Percentiles rank a stretch among this genome's conserved stretches.
phyloP scores from a whole-genome alignment of 2,888 invertebrate genomes.

The Trypoxylon attenuatum region DNA sequence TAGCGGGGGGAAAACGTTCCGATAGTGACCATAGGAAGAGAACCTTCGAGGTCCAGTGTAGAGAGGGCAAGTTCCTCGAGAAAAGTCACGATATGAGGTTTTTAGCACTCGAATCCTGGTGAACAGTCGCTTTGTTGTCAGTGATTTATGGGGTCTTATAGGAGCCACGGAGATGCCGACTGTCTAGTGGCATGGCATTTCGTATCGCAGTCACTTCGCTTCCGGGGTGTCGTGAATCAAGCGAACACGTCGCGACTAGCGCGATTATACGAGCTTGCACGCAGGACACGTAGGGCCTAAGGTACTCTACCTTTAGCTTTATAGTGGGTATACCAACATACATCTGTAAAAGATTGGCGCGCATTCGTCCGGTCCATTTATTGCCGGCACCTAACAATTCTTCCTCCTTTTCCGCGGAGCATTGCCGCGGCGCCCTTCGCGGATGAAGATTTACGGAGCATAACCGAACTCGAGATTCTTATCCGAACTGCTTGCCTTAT shows the following conservation, averaged over 20 bases:
- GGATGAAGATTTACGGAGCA: slow-evolving; percentile 32
- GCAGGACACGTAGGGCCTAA: slow-evolving; percentile 36
- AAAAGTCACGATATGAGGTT: slow-evolving; percentile 28
- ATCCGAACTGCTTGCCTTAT: background rate
- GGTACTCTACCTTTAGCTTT: slow-evolving; percentile 33
- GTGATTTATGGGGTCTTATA: slow-evolving; percentile 56
- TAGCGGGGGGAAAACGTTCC: no score
- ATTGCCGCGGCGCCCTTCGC: no score
- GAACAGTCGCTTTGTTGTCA: slow-evolving; percentile 53
- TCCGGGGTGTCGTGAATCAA: slow-evolving; percentile 62
- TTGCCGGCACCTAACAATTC: slow-evolving; percentile 31
- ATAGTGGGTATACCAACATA: slow-evolving; percentile 28
- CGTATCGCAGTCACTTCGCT: slow-evolving; percentile 53
- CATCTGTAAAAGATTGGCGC: slow-evolving; percentile 43
- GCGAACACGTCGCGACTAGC: slow-evolving; percentile 49
- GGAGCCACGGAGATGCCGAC: slow-evolving; percentile 43
- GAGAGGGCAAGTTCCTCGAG: slow-evolving; percentile 2
- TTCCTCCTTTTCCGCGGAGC: no score
- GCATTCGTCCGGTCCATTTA: slow-evolving; percentile 32
- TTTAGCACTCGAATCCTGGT: slow-evolving; percentile 42
- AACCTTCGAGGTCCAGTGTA: background rate
- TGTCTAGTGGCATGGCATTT: slow-evolving; percentile 52
- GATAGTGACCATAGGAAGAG: no score
- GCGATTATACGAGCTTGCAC: slow-evolving; percentile 48
- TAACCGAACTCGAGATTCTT: slow-evolving; percentile 25